phyloP scores from a whole-genome alignment of 92 coral and sea anemone genomes.

The Metridium senile region DNA sequence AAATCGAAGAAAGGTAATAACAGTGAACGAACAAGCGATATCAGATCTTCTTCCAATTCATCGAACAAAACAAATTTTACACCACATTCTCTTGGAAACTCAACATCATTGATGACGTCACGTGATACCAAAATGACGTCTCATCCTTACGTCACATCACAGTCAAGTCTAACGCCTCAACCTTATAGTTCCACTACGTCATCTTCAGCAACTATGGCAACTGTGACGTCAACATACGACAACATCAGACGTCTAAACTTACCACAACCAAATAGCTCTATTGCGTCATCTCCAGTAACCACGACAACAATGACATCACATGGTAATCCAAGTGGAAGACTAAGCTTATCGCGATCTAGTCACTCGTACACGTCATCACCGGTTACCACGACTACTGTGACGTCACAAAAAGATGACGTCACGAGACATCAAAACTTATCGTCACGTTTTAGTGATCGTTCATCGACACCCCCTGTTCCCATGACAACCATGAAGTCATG shows the following conservation, averaged over 20 bases:
- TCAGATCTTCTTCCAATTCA: too few relatives aligned
- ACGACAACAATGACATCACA: background rate
- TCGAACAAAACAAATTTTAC: too few relatives aligned
- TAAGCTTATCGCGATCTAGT: background rate
- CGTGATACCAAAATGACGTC: background rate
- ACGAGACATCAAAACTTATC: background rate
- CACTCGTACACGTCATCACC: background rate
- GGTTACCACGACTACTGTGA: background rate
- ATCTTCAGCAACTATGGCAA: background rate
- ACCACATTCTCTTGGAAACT: background rate
- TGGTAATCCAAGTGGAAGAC: background rate
- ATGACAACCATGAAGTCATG: background rate
- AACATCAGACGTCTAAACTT: background rate
- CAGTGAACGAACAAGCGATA: too few relatives aligned
- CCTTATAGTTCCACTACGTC: background rate
- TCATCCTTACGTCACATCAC: background rate
- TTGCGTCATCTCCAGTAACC: background rate
- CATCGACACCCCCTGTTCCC: background rate
- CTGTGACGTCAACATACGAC: background rate
- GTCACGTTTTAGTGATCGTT: constrained; percentile 7
- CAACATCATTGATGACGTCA: background rate
- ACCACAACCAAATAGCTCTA: background rate
- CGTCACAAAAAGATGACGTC: background rate
- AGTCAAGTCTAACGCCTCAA: background rate
- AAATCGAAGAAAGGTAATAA: too few relatives aligned